Percentiles rank a stretch among this genome's conserved stretches.
Evolutionary conservation across 2,888 invertebrate genomes (phyloP).

Genomic region (Limnephilus marmoratus): DNA sequence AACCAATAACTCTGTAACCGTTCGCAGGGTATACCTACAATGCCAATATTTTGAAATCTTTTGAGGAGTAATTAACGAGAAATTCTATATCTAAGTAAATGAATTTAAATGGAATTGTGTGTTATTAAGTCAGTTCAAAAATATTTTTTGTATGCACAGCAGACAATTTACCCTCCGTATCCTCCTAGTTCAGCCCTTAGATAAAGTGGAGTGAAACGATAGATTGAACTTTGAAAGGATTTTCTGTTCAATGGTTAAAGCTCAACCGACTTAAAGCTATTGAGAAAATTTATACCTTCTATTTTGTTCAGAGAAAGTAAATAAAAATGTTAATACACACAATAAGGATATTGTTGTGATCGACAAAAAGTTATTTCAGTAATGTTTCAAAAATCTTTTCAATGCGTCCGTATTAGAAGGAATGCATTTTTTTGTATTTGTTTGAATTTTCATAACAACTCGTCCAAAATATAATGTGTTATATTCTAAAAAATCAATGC

Average conservation of each 20-base stretch:
- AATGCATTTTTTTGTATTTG: not conserved
- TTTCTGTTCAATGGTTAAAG: slow-evolving; percentile 10
- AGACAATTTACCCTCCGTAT: not conserved
- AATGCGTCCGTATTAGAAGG: not conserved
- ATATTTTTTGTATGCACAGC: not conserved
- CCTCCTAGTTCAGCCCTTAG: not conserved
- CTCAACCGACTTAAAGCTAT: slow-evolving; percentile 4
- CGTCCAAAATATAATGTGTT: not conserved
- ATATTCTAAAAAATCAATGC: not conserved
- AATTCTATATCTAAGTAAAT: too few relatives aligned
- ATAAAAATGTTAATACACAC: not conserved
- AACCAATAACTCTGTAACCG: too few relatives aligned
- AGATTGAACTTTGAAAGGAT: slow-evolving; percentile 27
- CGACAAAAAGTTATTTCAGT: not conserved
- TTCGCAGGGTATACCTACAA: too few relatives aligned
- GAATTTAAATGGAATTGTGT: too few relatives aligned
- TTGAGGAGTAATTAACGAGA: too few relatives aligned
- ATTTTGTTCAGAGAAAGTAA: not conserved
- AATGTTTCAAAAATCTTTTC: not conserved
- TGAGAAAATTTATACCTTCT: slow-evolving; percentile 1
- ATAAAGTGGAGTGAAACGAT: slow-evolving; percentile 5
- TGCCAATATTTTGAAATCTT: too few relatives aligned
- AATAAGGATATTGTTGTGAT: not conserved
- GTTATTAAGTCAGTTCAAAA: too few relatives aligned
- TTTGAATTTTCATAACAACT: not conserved